Percentiles rank a stretch among this genome's conserved stretches.
These are phyloP conservation scores for Datnioides undecimradiatus DNA, from an alignment of 2,113 vertebrate species.

Conservation along the genomic window DNA sequence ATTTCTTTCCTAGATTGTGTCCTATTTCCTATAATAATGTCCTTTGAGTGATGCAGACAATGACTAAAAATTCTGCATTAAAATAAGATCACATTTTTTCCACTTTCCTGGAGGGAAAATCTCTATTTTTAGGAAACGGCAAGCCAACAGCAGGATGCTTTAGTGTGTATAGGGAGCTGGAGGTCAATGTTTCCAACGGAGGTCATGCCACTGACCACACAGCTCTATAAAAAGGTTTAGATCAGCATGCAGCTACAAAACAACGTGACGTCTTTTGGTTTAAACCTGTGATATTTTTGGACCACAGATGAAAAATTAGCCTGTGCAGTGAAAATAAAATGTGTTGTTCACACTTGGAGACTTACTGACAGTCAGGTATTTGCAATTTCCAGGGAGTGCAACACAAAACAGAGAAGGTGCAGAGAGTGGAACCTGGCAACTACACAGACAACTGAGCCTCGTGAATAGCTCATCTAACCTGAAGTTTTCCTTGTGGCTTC, in stretches of 20 bases:
- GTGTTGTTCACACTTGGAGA: slow-evolving; percentile 21
- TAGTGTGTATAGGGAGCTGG: not conserved
- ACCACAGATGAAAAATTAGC: slow-evolving; percentile 14
- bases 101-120: not conserved
- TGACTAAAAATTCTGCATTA: not conserved
- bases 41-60: not conserved
- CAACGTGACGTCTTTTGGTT: not conserved
- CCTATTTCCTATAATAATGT: too few relatives aligned
- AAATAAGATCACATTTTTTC: not conserved
- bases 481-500: too few relatives aligned
- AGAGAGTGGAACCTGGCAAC: not conserved
- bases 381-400: slow-evolving; percentile 5
- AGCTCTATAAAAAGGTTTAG: not conserved
- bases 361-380: not conserved
- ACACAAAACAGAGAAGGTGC: slow-evolving; percentile 8
- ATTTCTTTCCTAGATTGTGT: too few relatives aligned
- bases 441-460: not conserved
- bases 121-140: slow-evolving; percentile 4
- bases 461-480: too few relatives aligned
- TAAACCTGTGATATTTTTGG: slow-evolving; percentile 27
- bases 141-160: not conserved
- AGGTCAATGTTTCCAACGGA: slow-evolving; percentile 4
- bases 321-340: slow-evolving; percentile 30
- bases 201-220: not conserved
- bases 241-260: slow-evolving; percentile 12